phyloP scores from a whole-genome alignment of 2,797 vertebrate genomes.

The Rachycentron canadum region DNA sequence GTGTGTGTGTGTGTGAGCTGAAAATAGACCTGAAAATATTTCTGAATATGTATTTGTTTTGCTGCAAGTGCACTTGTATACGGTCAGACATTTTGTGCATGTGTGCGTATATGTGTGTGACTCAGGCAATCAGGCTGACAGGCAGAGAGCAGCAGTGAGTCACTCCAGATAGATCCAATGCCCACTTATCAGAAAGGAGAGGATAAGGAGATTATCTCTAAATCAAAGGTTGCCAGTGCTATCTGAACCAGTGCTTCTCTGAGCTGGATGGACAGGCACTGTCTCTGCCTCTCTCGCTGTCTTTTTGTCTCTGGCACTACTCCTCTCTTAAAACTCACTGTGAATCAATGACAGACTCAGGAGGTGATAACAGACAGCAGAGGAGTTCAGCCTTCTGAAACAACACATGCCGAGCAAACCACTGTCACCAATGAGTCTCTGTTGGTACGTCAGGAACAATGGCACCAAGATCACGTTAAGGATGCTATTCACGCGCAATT shows the following conservation, averaged over 20 bases:
- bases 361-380: background rate
- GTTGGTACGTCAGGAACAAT: background rate
- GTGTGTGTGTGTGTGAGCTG: background rate
- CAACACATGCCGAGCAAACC: background rate
- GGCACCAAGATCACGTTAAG: background rate
- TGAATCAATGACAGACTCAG: background rate
- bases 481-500: background rate
- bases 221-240: slow-evolving; percentile 68
- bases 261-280: slow-evolving; percentile 55
- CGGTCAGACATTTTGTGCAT: slow-evolving; percentile 10
- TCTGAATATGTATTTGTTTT: slow-evolving; percentile 22
- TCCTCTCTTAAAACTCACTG: background rate
- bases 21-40: background rate
- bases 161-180: slow-evolving; percentile 79
- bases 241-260: slow-evolving; percentile 67
- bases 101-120: slow-evolving; percentile 6
- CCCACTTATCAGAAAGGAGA: slow-evolving; percentile 82
- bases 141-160: slow-evolving; percentile 59
- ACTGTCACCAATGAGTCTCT: background rate
- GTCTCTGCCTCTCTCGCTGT: slow-evolving; percentile 35
- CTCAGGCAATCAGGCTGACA: slow-evolving; percentile 69
- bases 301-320: slow-evolving; percentile 18
- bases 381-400: background rate
- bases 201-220: slow-evolving; percentile 83
- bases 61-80: background rate